A percentile compares a stretch with the other conserved stretches of the same genome.
These are phyloP conservation scores for Heterotilapia buettikoferi DNA, from an alignment of 2,113 vertebrate species.

Conservation along the genomic window DNA sequence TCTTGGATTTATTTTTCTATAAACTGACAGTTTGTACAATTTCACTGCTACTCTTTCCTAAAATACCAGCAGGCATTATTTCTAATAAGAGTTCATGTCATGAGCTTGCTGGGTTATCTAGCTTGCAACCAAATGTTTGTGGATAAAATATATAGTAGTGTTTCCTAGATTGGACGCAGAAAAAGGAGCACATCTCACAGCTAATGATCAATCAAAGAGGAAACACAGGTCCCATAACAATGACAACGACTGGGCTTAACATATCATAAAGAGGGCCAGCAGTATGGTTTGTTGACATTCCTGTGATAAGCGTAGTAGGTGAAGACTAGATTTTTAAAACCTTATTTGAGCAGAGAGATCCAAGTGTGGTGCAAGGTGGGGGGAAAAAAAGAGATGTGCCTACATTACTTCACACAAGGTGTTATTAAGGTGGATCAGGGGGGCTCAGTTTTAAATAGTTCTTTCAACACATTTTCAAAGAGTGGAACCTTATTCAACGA, in stretches of 20 bases:
- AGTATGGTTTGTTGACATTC: conserved; percentile 4
- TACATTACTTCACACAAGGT: background rate
- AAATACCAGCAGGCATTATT: background rate
- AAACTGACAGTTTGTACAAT: background rate
- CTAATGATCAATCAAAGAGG: background rate
- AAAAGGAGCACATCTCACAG: background rate
- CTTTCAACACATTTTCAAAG: background rate
- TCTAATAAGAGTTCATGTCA: background rate
- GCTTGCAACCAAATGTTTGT: background rate
- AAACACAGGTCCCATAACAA: background rate
- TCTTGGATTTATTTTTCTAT: background rate
- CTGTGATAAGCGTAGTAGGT: background rate
- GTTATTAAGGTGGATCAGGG: background rate
- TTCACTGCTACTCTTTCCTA: background rate
- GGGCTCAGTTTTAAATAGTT: background rate
- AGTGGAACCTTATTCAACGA: background rate
- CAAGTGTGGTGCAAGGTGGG: background rate
- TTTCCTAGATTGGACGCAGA: background rate
- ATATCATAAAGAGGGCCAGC: background rate
- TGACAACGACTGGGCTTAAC: background rate
- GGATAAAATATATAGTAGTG: background rate
- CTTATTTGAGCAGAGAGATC: background rate
- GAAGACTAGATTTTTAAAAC: background rate
- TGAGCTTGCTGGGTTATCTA: background rate
- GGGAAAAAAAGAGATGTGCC: background rate